phyloP scores from a whole-genome alignment of 2,888 invertebrate species.

The Trissolcus brochymenae region DNA sequence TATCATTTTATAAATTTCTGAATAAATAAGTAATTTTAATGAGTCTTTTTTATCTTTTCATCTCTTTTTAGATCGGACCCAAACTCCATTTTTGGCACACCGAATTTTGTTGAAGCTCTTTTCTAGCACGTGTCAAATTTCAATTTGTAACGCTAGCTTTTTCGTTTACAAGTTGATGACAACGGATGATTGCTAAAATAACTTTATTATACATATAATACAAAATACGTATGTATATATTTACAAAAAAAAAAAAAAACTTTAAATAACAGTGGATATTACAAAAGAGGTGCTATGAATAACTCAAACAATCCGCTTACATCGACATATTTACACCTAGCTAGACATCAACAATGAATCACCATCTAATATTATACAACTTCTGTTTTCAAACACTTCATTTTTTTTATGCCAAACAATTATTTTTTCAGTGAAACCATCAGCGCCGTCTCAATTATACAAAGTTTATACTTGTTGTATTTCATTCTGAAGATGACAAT shows the following conservation, averaged over 20 bases:
- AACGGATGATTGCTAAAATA: background rate
- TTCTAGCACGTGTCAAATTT: too few relatives aligned
- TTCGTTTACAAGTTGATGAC: background rate
- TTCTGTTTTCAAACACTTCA: background rate
- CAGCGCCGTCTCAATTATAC: too few relatives aligned
- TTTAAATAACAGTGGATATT: conserved; percentile 7
- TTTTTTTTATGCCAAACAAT: background rate
- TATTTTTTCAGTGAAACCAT: too few relatives aligned
- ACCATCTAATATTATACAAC: background rate
- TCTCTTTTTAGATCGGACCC: too few relatives aligned
- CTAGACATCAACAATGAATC: conserved; percentile 4
- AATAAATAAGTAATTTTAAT: too few relatives aligned
- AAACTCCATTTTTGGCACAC: too few relatives aligned
- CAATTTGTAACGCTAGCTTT: too few relatives aligned
- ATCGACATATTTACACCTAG: background rate
- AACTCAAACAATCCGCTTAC: background rate
- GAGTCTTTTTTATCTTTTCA: too few relatives aligned
- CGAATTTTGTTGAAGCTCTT: too few relatives aligned
- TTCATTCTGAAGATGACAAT: too few relatives aligned
- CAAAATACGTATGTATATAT: conserved; percentile 3
- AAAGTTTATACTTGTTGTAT: too few relatives aligned
- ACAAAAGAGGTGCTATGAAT: conserved; percentile 5
- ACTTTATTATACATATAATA: conserved; percentile 8
- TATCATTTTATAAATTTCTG: too few relatives aligned
- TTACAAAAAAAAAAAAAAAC: background rate